Evolutionary conservation across 2,888 invertebrate genomes (phyloP), one percentile per base, ranked within the genome.

Genomic region (Allolobophora icterica): DNA sequence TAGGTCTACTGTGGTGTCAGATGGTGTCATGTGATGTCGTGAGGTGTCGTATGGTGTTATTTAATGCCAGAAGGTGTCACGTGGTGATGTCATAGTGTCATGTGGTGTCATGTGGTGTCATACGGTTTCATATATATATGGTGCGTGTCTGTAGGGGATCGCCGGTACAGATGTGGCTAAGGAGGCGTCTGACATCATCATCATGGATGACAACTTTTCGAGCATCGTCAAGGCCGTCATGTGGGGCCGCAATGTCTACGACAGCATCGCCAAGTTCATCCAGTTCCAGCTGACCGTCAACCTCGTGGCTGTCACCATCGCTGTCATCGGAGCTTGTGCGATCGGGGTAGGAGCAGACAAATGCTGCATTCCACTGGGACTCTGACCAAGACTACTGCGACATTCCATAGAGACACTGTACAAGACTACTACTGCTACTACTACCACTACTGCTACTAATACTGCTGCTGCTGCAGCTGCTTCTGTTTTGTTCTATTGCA

Each of bases 191-290:
- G 99, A 99, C 93, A 99, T 99, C 96, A 99, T 99, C 95, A 96
- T 99, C 92, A 99, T 99, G 71, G 99, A 99, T 96, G 99, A 99
- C 96, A 99, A 99, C 96, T 99, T 99, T 96, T 98, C 98, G 94
- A 98, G 98, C 95, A 99, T 99, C 96, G 99, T 99, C 93, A 99
- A 99, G 96, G 99, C 99, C 93, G 99, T 99, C 93, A 99, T 99
- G 98, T 99, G 99, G 99, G 99, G 99, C 92, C 97, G 99, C 94
- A 99, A 99, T 96, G 99, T 99, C 91, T 99, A 99, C 96, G 99
- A 99, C 96, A 98, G 98, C 95, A 99, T 99, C 96, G 99, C 99
- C 93, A 99, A 99, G 96, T 99, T 99, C 96, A 96, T 99, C 94
- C 99, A 99, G 96, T 99, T 99, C 96, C 99, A 99, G 96, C 96